Evolutionary conservation across 2,888 invertebrate genomes (phyloP).

Genomic region (Ectemnius cavifrons): DNA sequence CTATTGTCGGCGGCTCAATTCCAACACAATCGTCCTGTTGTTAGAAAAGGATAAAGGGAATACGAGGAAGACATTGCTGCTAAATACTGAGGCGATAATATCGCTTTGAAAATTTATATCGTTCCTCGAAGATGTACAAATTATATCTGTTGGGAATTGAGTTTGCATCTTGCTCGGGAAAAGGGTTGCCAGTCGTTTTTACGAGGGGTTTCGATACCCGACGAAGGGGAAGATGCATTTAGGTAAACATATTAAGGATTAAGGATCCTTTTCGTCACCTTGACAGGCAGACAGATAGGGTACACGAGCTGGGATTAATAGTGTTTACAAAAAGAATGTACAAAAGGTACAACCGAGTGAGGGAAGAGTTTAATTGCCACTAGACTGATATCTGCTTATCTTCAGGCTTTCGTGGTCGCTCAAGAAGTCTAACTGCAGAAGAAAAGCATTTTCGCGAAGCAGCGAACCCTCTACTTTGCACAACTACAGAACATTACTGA

Average conservation of each 20-base stretch:
- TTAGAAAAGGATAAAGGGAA: slow-evolving; percentile 48
- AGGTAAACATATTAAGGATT: background rate
- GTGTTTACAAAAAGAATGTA: slow-evolving; percentile 27
- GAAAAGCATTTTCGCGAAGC: slow-evolving; percentile 42
- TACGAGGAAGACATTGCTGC: slow-evolving; percentile 27
- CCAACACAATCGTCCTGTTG: slow-evolving; percentile 42
- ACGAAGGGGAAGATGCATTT: background rate
- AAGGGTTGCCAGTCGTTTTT: background rate
- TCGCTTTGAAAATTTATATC: background rate
- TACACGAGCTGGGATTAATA: slow-evolving; percentile 20
- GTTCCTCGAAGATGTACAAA: background rate
- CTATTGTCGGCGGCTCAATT: slow-evolving; percentile 64
- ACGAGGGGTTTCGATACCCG: background rate
- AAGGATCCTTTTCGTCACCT: no score
- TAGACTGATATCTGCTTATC: slow-evolving; percentile 59
- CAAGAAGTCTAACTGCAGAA: slow-evolving; percentile 49
- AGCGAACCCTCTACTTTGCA: slow-evolving; percentile 5
- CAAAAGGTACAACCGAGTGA: slow-evolving; percentile 36
- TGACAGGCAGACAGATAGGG: no score
- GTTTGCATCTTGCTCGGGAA: background rate
- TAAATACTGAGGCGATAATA: background rate
- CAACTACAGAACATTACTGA: background rate
- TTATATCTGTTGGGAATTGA: background rate
- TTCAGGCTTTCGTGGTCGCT: slow-evolving; percentile 49
- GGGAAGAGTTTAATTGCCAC: slow-evolving; percentile 64